phyloP scores from a whole-genome alignment of 1,140 invertebrate species.

The Diachasma alloeum region DNA sequence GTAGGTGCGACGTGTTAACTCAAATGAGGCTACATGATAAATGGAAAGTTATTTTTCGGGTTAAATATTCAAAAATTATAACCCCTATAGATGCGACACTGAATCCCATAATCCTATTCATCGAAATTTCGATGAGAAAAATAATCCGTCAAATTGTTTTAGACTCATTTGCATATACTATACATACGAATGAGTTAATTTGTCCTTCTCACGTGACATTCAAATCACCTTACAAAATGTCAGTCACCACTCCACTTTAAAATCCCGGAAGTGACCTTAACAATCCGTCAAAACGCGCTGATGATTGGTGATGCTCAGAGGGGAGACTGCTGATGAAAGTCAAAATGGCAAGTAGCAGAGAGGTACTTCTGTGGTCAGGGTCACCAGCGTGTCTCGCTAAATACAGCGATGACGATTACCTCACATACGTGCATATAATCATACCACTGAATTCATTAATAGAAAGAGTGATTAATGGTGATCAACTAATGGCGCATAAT shows the following conservation, averaged over 20 bases:
- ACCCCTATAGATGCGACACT: too few relatives aligned
- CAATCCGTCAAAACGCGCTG: not conserved
- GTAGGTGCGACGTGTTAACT: too few relatives aligned
- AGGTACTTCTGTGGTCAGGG: not conserved
- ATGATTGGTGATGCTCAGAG: not conserved
- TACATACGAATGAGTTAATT: not conserved
- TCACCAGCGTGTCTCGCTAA: slow-evolving; percentile 37
- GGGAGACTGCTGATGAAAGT: not conserved
- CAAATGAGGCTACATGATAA: too few relatives aligned
- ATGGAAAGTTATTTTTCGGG: too few relatives aligned
- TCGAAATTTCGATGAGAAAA: not conserved
- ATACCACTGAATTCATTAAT: not conserved
- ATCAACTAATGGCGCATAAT: too few relatives aligned
- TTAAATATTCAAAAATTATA: too few relatives aligned
- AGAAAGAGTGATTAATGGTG: not conserved
- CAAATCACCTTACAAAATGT: not conserved
- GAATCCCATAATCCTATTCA: too few relatives aligned
- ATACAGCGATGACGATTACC: slow-evolving; percentile 44
- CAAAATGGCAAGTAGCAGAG: not conserved
- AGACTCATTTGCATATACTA: not conserved
- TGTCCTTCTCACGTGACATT: not conserved
- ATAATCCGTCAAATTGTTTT: not conserved
- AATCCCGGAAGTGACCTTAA: not conserved
- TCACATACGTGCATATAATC: not conserved
- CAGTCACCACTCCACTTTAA: not conserved